Evolutionary conservation across 2,797 vertebrate species (phyloP).

Genomic region (Pelodytes ibericus): DNA sequence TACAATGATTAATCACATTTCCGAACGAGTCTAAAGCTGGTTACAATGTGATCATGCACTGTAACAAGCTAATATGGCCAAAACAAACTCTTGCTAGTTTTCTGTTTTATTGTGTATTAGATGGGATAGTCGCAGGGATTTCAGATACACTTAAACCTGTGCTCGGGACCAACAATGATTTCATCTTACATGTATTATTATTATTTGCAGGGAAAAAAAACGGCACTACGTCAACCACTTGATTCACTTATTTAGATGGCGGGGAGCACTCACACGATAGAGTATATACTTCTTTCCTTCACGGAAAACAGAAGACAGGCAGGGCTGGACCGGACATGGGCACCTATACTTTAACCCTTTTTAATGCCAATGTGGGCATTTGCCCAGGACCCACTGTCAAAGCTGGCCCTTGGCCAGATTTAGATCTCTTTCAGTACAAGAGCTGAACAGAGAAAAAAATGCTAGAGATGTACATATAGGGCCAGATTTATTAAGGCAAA

Average conservation of each 20-base stretch:
- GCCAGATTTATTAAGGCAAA: too few species aligned
- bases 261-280: not conserved
- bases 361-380: too few species aligned
- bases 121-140: conserved; percentile 14
- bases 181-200: conserved; percentile 43
- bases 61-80: not conserved
- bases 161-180: conserved; percentile 26
- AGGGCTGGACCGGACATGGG: too few species aligned
- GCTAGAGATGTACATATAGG: too few species aligned
- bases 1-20: not conserved
- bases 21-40: not conserved
- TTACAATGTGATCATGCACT: conserved; percentile 14
- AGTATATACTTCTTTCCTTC: too few species aligned
- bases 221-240: conserved; percentile 17
- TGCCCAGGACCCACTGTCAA: too few species aligned
- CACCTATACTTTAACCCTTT: too few species aligned
- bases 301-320: too few species aligned
- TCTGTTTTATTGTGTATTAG: conserved; percentile 15
- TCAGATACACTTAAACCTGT: conserved; percentile 7
- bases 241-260: not conserved
- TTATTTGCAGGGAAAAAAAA: conserved; percentile 5
- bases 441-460: too few species aligned
- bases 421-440: too few species aligned
- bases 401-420: too few species aligned
- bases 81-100: not conserved